phyloP scores from a whole-genome alignment of 2,797 vertebrate species.

The Alectoris magna region DNA sequence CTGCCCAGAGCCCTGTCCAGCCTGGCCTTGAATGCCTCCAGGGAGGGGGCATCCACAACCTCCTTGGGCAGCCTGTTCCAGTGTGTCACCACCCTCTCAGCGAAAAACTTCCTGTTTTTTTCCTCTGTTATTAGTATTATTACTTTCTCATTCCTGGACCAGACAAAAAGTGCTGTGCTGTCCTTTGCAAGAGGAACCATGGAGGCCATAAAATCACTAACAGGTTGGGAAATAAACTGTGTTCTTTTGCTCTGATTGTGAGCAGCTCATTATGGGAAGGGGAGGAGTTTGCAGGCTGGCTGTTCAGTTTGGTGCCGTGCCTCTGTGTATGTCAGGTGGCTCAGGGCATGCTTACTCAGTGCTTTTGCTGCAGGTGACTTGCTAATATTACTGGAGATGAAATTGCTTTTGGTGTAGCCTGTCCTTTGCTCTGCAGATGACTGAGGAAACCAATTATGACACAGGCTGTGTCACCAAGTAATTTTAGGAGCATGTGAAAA shows the following conservation, averaged over 20 bases:
- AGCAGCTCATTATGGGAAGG: neutral
- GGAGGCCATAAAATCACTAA: neutral
- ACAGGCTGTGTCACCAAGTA: neutral
- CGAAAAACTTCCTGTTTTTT: no score
- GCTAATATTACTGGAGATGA: neutral
- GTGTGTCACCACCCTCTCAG: no score
- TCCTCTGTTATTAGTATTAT: no score
- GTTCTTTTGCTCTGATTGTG: neutral
- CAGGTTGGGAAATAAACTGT: neutral
- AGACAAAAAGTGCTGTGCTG: neutral
- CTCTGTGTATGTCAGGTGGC: accelerated
- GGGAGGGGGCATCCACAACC: no score
- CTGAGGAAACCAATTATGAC: neutral
- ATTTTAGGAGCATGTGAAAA: neutral
- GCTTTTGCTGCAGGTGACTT: neutral
- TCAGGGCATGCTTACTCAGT: neutral
- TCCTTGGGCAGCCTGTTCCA: no score
- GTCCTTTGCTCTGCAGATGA: neutral
- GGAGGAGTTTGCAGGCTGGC: neutral
- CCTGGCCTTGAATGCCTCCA: no score
- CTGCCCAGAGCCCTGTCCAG: no score
- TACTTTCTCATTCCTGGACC: neutral
- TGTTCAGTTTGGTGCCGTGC: neutral
- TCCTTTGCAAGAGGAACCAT: neutral
- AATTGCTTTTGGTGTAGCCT: neutral